Evolutionary conservation across 2,797 vertebrate species (phyloP), one percentile per base, ranked within the genome.

Genomic region (Peromyscus eremicus): DNA sequence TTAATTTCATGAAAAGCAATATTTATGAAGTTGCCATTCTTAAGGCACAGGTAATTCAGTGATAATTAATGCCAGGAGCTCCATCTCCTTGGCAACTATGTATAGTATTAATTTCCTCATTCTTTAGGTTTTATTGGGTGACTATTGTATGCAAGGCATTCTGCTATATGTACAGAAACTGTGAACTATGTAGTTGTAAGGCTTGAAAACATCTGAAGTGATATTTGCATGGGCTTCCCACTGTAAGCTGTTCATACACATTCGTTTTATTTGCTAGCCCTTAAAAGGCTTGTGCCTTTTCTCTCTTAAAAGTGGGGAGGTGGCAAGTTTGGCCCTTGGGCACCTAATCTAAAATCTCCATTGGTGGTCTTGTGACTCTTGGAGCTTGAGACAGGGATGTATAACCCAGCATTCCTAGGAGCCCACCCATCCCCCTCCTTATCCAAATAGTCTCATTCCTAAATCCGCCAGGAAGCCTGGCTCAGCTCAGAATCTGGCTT

Each of bases 11-110:
- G 92, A 94, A 96, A 96, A 64, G 73, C 87, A 96, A 52, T 95
- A 80, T 97, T 97, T 97, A 96, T 93, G 80, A 97, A 96, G 94
- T 95, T 97, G 77, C 40, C 91, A 93, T 96, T 97, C 96, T 96
- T 95, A 85, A 88, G 40, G 73, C 90, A 91, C 71, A 96, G 89
- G 84, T 95, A 95, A 96, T 96, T 97, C 86, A 93, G 66, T 60
- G 79, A 34, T 89, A 91, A 97, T 84, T 96, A 96, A 96, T 88
- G 73, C 92, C 94, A 95, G 66, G 32, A 97, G 75, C 66, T 92
- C 81, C 55, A 97, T 97, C 95, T 95, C 94, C 95, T 95, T 97
- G 95, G 95, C 91, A 97, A 96, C 91, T 55, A 81, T 25, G 70
- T 81, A 95, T 94, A 94, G 92, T 95, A 90, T 66, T 89, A 86